Percentiles rank a stretch among this genome's conserved stretches.
Conservation (phyloP, 2,888 invertebrate genomes). For the Danaus chrysippus region DNA sequence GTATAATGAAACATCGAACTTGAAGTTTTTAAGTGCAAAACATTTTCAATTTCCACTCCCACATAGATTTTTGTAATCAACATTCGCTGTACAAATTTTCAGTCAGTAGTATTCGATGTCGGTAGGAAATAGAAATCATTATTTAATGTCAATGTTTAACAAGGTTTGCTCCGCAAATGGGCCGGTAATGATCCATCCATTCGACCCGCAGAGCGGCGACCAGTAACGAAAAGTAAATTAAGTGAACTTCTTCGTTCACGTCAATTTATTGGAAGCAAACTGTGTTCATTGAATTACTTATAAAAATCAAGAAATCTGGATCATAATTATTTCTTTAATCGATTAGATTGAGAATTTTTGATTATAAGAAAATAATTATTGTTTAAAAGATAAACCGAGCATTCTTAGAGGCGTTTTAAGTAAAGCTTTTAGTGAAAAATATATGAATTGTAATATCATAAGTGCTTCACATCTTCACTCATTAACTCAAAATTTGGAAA, state of each 20-base stretch:
- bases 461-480: too few relatives aligned
- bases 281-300: constrained; percentile 18
- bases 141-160: constrained; percentile 72
- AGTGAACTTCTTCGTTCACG: constrained; percentile 26
- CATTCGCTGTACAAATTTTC: constrained; percentile 29
- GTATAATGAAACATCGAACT: neutral
- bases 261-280: constrained; percentile 25
- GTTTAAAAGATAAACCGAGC: too few relatives aligned
- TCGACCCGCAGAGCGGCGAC: constrained; percentile 38
- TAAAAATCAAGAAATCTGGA: neutral
- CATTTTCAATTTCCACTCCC: constrained; percentile 31
- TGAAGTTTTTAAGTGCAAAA: neutral
- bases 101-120: constrained; percentile 33
- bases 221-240: constrained; percentile 28
- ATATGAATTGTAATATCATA: too few relatives aligned
- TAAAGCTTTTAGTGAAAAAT: too few relatives aligned
- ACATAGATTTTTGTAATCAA: constrained; percentile 13
- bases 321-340: too few relatives aligned
- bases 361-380: too few relatives aligned
- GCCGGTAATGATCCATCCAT: constrained; percentile 66
- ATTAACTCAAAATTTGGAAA: too few relatives aligned
- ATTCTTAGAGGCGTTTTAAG: too few relatives aligned
- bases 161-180: constrained; percentile 65
- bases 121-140: constrained; percentile 70
- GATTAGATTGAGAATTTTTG: too few relatives aligned